A percentile compares a stretch with the other conserved stretches of the same genome.
phyloP scores from a whole-genome alignment of 2,888 invertebrate genomes.

The Calameuta pallipes region DNA sequence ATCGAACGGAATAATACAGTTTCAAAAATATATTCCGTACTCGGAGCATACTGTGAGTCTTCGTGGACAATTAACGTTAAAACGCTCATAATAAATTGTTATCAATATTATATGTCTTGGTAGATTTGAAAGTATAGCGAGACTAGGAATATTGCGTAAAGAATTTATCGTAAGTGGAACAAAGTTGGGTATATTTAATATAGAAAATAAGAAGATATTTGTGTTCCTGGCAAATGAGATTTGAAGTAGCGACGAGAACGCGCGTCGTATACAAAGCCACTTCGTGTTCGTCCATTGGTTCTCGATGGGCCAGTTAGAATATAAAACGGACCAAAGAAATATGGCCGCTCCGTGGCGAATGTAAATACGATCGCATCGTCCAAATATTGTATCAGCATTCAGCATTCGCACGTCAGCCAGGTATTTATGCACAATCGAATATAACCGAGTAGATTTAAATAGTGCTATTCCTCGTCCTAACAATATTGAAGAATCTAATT shows the following conservation, averaged over 20 bases:
- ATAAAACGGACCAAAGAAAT: neutral
- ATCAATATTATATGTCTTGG: neutral
- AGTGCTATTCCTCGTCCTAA: neutral
- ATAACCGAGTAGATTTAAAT: neutral
- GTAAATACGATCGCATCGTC: constrained; percentile 18
- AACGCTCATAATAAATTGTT: neutral
- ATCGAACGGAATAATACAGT: neutral
- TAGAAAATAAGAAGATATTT: neutral
- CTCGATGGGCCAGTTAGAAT: neutral
- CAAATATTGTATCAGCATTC: constrained; percentile 11
- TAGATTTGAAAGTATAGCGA: neutral
- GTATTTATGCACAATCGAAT: neutral
- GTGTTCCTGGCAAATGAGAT: neutral
- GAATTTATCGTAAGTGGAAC: neutral
- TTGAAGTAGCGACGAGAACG: neutral
- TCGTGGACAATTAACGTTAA: neutral
- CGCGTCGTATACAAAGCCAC: neutral
- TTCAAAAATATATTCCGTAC: neutral
- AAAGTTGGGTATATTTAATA: neutral
- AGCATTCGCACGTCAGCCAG: neutral
- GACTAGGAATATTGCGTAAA: neutral
- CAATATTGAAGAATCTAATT: neutral
- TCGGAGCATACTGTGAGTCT: neutral
- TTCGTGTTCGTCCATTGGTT: neutral
- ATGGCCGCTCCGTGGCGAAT: constrained; percentile 12